Percentiles rank a stretch among this genome's conserved stretches.
phyloP scores from a whole-genome alignment of 1,140 invertebrate genomes.

The Drosophila kepulauana region DNA sequence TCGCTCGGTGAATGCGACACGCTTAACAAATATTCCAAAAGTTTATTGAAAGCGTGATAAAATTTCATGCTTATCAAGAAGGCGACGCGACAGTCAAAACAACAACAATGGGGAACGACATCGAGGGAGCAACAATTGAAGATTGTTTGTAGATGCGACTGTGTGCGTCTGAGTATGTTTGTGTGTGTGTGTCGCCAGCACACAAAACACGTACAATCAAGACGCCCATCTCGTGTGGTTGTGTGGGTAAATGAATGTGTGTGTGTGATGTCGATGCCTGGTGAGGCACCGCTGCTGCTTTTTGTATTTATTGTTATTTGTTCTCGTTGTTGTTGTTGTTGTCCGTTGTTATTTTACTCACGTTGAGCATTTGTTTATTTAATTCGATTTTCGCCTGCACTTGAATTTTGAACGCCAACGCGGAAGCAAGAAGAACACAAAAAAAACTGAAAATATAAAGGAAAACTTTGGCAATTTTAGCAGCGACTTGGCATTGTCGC shows the following conservation, averaged over 20 bases:
- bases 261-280: slow-evolving; percentile 15
- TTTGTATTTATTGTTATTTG: slow-evolving; percentile 43
- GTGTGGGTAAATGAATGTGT: slow-evolving; percentile 9
- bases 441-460: neutral
- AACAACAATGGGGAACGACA: slow-evolving; percentile 36
- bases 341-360: slow-evolving; percentile 63
- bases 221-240: slow-evolving; percentile 41
- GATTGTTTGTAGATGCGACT: slow-evolving; percentile 21
- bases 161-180: slow-evolving; percentile 19
- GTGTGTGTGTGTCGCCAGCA: slow-evolving; percentile 14
- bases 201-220: slow-evolving; percentile 54
- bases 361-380: slow-evolving; percentile 83
- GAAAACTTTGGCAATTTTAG: slow-evolving; percentile 12
- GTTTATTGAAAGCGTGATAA: slow-evolving; percentile 78
- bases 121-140: slow-evolving; percentile 47
- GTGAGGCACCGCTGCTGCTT: slow-evolving; percentile 13
- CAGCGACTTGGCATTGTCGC: slow-evolving; percentile 28
- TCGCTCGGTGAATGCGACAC: slow-evolving; percentile 25
- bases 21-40: slow-evolving; percentile 52
- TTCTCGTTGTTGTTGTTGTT: slow-evolving; percentile 21
- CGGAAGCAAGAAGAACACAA: slow-evolving; percentile 17
- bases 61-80: slow-evolving; percentile 62
- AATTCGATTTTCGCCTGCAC: slow-evolving; percentile 70
- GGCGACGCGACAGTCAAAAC: slow-evolving; percentile 41
- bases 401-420: slow-evolving; percentile 59